These are phyloP conservation scores for Enhydra lutris DNA, from an alignment of 2,113 vertebrate species.

Conservation along the genomic window DNA sequence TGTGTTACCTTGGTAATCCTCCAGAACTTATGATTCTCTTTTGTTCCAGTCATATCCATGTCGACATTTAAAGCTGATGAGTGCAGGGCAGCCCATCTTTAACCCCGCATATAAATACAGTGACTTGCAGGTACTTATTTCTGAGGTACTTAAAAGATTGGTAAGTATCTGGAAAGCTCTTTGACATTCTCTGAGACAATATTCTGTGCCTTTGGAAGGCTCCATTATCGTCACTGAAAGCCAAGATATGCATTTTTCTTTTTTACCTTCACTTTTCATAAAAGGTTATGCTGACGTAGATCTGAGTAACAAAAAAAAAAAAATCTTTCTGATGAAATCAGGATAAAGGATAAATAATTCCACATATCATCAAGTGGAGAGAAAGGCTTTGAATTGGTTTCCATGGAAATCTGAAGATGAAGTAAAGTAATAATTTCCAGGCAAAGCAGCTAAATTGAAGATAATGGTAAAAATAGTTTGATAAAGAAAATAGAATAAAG, in stretches of 20 bases:
- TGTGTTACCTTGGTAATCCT: background rate
- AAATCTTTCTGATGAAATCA: constrained; percentile 56
- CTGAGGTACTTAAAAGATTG: constrained; percentile 34
- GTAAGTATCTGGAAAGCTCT: constrained; percentile 38
- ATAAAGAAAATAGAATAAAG: constrained; percentile 73
- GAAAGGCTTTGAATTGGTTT: constrained; percentile 62
- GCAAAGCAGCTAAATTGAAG: constrained; percentile 63
- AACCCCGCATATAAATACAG: background rate
- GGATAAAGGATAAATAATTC: constrained; percentile 72
- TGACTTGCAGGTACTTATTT: constrained; percentile 15
- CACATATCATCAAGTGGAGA: constrained; percentile 19
- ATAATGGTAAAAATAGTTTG: constrained; percentile 63
- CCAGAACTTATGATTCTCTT: background rate
- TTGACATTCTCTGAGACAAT: constrained; percentile 44
- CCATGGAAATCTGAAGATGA: constrained; percentile 51
- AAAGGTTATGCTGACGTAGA: constrained; percentile 16
- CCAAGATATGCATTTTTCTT: constrained; percentile 1
- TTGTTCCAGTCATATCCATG: background rate
- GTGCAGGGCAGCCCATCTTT: background rate
- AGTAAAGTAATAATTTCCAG: constrained; percentile 63
- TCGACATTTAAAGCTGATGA: constrained; percentile 11
- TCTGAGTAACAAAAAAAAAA: constrained; percentile 52
- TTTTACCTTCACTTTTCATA: constrained; percentile 42
- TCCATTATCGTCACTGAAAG: constrained; percentile 6
- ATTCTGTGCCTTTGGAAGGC: background rate